Base-by-base conservation (phyloP, 2,888 invertebrate genomes). In the Coleophora flavipennella region DNA sequence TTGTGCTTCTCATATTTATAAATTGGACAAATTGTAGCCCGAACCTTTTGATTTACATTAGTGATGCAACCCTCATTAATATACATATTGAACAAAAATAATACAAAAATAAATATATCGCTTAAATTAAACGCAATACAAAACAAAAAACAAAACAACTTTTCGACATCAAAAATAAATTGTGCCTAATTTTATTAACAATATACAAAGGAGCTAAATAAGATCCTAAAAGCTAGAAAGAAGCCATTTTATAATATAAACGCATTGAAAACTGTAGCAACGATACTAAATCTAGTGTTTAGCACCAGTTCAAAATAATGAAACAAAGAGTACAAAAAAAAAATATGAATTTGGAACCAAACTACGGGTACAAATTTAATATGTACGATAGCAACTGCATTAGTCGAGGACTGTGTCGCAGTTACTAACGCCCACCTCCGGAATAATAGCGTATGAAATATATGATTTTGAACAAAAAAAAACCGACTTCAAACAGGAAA, bases 1-100 rank as follows among this genome's bases (percentile, higher is more conserved):
- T 81, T 81, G 80, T 83, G 83, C 83, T 81, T 62, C 59, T 79
- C 77, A 75, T 78, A 77, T 73, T 79, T 64, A 76, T 72, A 74
- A 72, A 74, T 58, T 48, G 67, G 72, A 73, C 74, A 57, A n/a
- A 47, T n/a, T n/a, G n/a, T 48, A 38, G 45, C 69, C 55, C 72
- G 73, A 54, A 49, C 69, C 66, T 66, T 62, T 67, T 65, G 59
- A 61, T 66, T 69, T 72, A 71, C 63, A 76, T 64, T 68, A 61
- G 70, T 73, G 71, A 70, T 62, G 63, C 58, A 63, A 67, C 55
- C 58, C 62, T 62, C 50, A 56, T 57, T 62, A 67, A 55, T 66
- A 64, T 71, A 69, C 64, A 70, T 68, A 67, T 50, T 57, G 51
- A 69, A 72, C 66, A 67, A 67, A 62, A 32, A 55, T 49, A 34